phyloP scores from a whole-genome alignment of 1,140 invertebrate genomes.

The Antheraea mylitta region DNA sequence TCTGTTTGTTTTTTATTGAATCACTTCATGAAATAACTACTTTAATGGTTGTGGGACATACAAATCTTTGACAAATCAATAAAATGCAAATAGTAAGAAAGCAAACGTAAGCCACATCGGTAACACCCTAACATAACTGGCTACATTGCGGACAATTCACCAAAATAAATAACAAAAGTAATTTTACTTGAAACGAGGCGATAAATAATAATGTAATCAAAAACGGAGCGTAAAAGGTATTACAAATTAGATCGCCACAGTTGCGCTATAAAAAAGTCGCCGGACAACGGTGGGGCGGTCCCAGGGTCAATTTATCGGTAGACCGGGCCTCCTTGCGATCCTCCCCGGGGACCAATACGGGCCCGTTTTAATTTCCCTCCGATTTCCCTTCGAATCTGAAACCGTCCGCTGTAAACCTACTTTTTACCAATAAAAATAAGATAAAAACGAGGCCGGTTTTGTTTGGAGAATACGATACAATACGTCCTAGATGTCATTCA shows the following conservation, averaged over 20 bases:
- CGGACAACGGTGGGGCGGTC: slow-evolving; percentile 5
- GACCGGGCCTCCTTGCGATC: slow-evolving; percentile 10
- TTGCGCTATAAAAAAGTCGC: slow-evolving; percentile 5
- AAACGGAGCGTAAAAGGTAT: neutral
- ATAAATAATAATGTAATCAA: slow-evolving; percentile 3
- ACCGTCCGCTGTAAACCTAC: slow-evolving; percentile 9
- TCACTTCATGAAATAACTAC: neutral
- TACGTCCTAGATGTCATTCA: neutral
- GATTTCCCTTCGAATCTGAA: slow-evolving; percentile 9
- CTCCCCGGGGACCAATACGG: slow-evolving; percentile 19
- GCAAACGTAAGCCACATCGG: neutral
- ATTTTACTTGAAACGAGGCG: neutral
- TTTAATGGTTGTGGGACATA: too few relatives aligned
- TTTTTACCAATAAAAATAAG: slow-evolving; percentile 7
- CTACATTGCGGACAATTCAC: too few relatives aligned
- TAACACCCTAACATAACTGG: too few relatives aligned
- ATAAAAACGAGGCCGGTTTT: neutral
- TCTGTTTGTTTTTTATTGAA: too few relatives aligned
- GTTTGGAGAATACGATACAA: neutral
- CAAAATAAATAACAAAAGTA: slow-evolving; percentile 1
- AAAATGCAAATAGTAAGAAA: too few relatives aligned
- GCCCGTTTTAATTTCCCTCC: slow-evolving; percentile 29
- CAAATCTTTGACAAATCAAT: too few relatives aligned
- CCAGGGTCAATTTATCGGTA: slow-evolving; percentile 19
- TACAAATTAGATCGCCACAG: slow-evolving; percentile 2